phyloP scores from a whole-genome alignment of 2,113 vertebrate genomes.

The Phocoena sinus region DNA sequence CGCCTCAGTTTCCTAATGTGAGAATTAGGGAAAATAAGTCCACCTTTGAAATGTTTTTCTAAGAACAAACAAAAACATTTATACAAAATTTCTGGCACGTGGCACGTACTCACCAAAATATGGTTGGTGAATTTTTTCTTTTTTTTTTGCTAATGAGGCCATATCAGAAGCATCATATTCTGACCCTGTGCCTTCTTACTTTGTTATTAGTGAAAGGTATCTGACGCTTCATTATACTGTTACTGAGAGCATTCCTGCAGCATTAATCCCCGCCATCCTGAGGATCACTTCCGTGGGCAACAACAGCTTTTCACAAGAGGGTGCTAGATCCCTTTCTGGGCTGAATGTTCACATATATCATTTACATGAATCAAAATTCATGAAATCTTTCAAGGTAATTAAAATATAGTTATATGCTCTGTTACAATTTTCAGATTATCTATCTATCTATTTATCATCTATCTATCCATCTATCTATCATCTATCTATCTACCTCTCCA shows the following conservation, averaged over 20 bases:
- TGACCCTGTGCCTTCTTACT: background rate
- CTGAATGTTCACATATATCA: background rate
- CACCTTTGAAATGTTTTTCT: background rate
- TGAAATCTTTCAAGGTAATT: background rate
- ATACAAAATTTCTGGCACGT: background rate
- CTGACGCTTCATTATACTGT: background rate
- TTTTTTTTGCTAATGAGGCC: background rate
- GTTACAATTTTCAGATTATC: background rate
- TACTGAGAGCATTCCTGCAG: background rate
- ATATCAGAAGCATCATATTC: background rate
- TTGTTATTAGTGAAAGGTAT: background rate
- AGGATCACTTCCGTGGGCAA: background rate
- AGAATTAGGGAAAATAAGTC: background rate
- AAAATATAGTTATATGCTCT: background rate
- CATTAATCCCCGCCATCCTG: background rate
- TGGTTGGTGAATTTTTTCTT: too few species aligned
- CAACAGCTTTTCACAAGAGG: background rate
- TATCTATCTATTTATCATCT: background rate
- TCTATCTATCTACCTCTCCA: background rate
- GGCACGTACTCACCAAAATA: background rate
- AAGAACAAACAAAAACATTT: background rate
- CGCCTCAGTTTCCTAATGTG: background rate
- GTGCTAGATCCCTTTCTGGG: background rate
- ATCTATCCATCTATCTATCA: too few species aligned
- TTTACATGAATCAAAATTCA: background rate